These are phyloP conservation scores for Masticophis lateralis DNA, from an alignment of 2,797 vertebrate genomes.

Conservation along the genomic window DNA sequence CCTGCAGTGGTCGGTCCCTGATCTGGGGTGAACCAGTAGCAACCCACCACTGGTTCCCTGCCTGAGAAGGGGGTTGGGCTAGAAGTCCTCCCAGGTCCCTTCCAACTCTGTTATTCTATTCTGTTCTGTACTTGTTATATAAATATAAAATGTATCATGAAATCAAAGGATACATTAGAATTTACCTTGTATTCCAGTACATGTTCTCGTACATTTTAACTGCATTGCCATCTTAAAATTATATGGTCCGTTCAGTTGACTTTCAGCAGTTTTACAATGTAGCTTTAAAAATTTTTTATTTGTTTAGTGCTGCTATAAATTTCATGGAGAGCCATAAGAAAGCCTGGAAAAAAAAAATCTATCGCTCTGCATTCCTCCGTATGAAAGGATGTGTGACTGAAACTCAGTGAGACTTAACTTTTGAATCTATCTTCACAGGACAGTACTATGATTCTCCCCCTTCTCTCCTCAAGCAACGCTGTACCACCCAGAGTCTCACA, in stretches of 20 bases:
- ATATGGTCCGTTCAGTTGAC: background rate
- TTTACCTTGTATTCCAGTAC: background rate
- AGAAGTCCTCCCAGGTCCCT: background rate
- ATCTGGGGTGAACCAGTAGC: no score
- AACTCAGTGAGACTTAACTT: background rate
- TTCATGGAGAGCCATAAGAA: background rate
- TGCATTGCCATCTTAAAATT: background rate
- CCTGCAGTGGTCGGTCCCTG: no score
- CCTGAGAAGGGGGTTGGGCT: background rate
- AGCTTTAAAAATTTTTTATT: background rate
- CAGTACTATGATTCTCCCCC: fast-evolving
- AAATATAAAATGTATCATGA: background rate
- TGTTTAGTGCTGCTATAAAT: background rate
- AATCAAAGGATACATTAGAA: fast-evolving
- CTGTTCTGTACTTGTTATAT: constrained; percentile 2
- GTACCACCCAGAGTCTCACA: constrained; percentile 32
- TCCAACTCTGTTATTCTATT: background rate
- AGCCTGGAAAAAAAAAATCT: background rate
- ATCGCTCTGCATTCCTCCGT: background rate
- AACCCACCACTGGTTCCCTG: background rate
- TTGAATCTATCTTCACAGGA: background rate
- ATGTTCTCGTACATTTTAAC: background rate
- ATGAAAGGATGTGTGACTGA: background rate
- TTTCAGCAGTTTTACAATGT: background rate
- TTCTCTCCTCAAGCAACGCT: constrained; percentile 45